Base-by-base conservation (phyloP, 2,797 vertebrate genomes). In the Myripristis murdjan region DNA sequence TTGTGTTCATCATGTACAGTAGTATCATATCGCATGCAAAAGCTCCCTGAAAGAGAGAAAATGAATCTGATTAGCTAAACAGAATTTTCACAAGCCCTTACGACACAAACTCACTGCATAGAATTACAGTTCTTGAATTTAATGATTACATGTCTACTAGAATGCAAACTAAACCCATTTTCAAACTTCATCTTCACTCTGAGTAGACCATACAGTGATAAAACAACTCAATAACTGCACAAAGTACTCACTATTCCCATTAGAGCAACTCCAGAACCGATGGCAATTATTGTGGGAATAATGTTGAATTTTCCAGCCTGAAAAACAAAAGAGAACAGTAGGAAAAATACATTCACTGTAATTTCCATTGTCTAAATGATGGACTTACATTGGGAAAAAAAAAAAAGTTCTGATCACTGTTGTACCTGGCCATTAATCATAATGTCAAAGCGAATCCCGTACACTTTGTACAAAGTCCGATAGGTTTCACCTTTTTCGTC, bases 221-320 rank as follows among this genome's bases (percentile, higher is more conserved):
- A 1, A 10, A 52, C 1, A 72, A 37, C 0, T n/a, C 11, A 63
- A 41, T n/a, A 64, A 56, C 65, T 24, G n/a, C 7, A 35, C 15
- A 65, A 72, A 70, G 72, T 85, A 97, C 98, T 97, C 90, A 99
- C 98, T 26, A 87, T 91, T 47, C 98, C 97, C 93, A 98, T 92
- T 67, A 99, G 92, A 0, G 97, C 97, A 39, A 99, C 52, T n/a
- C 97, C 97, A 0, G 98, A 98, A 24, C 96, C 97, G 39, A 99
- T 93, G 16, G 97, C 97, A 93, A 99, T 96, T 58, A 98, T 35
- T 1, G 96, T 98, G 59, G 98, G 98, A 77, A 99, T 93, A 65
- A 99, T 97, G 82, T 85, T 98, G 88, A 99, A 99, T 90, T 96
- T 98, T 22, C 98, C 98, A 15, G 97, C 98, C 98, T 99, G 87